Evolutionary conservation across 92 coral and sea anemone genomes (phyloP).

Genomic region (Pocillopora grandis): DNA sequence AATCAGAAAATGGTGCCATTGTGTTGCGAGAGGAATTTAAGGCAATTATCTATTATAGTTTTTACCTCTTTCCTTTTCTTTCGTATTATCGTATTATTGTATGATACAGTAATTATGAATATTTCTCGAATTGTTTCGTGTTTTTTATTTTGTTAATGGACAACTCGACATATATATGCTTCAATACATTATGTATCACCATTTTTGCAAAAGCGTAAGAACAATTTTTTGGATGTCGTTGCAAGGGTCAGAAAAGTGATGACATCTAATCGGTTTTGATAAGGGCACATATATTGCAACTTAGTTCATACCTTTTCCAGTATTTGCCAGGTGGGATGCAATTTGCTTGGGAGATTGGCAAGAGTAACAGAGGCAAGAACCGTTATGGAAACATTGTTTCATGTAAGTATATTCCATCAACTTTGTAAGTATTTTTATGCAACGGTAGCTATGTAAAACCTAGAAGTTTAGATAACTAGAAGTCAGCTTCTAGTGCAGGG

Average conservation of each 20-base stretch:
- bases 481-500: no score
- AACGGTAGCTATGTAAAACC: neutral
- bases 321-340: slow-evolving; percentile 12
- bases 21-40: slow-evolving; percentile 49
- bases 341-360: slow-evolving; percentile 41
- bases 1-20: neutral
- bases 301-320: slow-evolving; percentile 2
- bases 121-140: no score
- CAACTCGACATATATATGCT: no score
- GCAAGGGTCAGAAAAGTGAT: no score
- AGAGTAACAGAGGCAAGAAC: slow-evolving; percentile 55
- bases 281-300: neutral
- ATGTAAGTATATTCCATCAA: slow-evolving; percentile 36
- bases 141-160: no score
- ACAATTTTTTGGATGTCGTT: no score
- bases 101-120: no score
- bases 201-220: no score
- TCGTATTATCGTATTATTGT: neutral
- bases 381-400: slow-evolving; percentile 66
- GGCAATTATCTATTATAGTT: slow-evolving; percentile 12
- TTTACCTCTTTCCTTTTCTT: neutral
- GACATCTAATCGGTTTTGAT: neutral
- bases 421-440: neutral
- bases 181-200: no score
- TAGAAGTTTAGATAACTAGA: neutral